phyloP scores from a whole-genome alignment of 1,140 invertebrate genomes.

The Cepaea nemoralis region DNA sequence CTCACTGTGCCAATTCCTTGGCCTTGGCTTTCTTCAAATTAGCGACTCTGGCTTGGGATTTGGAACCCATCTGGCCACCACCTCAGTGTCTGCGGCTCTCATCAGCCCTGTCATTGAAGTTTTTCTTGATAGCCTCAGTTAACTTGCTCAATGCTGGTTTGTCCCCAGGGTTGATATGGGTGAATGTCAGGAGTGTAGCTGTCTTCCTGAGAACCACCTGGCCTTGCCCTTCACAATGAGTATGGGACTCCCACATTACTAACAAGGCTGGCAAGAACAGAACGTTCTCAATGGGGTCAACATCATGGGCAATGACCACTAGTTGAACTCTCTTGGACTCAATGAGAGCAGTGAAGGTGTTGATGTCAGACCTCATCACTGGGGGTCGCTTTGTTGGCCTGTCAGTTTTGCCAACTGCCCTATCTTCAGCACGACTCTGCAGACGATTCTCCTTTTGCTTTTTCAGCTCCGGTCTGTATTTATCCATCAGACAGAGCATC shows the following conservation, averaged over 20 bases:
- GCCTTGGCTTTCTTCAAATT: conserved; percentile 96
- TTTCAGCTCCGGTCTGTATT: no score
- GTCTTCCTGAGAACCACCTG: conserved; percentile 80
- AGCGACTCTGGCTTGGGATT: conserved; percentile 92
- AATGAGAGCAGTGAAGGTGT: conserved; percentile 93
- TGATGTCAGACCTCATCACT: conserved; percentile 90
- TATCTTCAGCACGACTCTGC: conserved; percentile 90
- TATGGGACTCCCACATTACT: conserved; percentile 99
- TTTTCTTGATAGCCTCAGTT: no score
- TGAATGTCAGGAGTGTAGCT: conserved; percentile 65
- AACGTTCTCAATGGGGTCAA: conserved; percentile 97
- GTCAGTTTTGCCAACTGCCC: conserved; percentile 86
- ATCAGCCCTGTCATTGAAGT: no score
- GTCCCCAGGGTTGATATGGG: conserved; percentile 80
- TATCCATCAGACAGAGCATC: no score
- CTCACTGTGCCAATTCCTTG: conserved; percentile 83
- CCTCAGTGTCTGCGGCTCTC: conserved; percentile 97
- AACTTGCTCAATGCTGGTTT: no score
- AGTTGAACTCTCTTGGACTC: conserved; percentile 99
- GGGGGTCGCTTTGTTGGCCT: no score
- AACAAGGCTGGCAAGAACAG: conserved; percentile 97
- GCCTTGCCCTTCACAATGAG: conserved; percentile 95
- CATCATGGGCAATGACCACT: conserved; percentile 97
- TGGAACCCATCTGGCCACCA: conserved; percentile 93
- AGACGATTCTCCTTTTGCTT: no score